A percentile compares a stretch with the other conserved stretches of the same genome.
These are phyloP conservation scores for Dasypolia templi DNA, from an alignment of 2,888 invertebrate genomes.

Conservation along the genomic window DNA sequence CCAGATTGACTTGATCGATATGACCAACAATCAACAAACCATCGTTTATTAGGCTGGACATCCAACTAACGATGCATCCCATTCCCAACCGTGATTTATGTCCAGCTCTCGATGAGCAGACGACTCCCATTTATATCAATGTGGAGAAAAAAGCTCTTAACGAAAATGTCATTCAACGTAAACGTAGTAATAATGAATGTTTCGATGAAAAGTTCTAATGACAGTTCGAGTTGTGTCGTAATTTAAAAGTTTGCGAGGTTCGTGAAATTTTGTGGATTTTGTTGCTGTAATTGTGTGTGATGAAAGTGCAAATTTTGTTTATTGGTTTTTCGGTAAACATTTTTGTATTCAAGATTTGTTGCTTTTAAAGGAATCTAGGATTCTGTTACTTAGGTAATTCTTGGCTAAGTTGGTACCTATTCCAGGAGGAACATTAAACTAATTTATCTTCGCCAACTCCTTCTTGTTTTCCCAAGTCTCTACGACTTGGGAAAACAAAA, in stretches of 20 bases:
- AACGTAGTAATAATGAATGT: constrained; percentile 75
- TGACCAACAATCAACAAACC: constrained; percentile 71
- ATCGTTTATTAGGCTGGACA: constrained; percentile 74
- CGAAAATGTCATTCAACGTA: constrained; percentile 78
- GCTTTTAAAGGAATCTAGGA: background rate
- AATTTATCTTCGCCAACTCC: no score
- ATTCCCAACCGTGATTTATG: constrained; percentile 82
- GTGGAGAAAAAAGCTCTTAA: constrained; percentile 87
- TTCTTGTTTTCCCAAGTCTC: no score
- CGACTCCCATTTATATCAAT: constrained; percentile 88
- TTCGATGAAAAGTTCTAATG: constrained; percentile 67
- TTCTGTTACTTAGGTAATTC: background rate
- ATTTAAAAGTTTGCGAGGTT: constrained; percentile 56
- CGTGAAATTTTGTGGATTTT: constrained; percentile 32
- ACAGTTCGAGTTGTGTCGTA: constrained; percentile 66
- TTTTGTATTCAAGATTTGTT: no score
- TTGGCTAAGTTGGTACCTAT: no score
- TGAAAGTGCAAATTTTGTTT: constrained; percentile 37
- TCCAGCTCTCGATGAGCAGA: constrained; percentile 77
- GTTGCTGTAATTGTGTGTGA: constrained; percentile 13
- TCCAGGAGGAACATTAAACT: no score
- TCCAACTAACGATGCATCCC: constrained; percentile 77
- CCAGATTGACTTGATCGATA: constrained; percentile 69
- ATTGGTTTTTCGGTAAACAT: constrained; percentile 3
- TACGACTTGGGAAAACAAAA: no score